Conservation (phyloP, 2,797 vertebrate genomes). For the Prunella strophiata region DNA sequence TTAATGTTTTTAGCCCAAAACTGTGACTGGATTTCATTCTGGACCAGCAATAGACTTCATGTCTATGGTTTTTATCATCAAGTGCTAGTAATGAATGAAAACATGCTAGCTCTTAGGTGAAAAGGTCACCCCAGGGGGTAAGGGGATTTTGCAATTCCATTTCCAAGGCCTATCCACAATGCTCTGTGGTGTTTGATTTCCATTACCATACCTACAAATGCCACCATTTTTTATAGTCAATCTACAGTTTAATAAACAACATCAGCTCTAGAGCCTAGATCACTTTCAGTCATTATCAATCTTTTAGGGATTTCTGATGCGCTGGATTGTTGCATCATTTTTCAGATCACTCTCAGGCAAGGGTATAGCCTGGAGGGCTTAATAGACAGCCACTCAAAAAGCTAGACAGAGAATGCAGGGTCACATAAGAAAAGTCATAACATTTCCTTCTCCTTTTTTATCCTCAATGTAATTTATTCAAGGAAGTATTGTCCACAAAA, state of each 20-base stretch:
- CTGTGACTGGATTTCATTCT: not conserved
- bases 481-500: slow-evolving; percentile 2
- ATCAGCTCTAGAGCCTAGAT: not conserved
- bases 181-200: not conserved
- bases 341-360: not conserved
- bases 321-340: not conserved
- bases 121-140: not conserved
- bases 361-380: not conserved
- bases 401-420: not conserved
- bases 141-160: not conserved
- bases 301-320: not conserved
- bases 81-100: not conserved
- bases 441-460: slow-evolving; percentile 19
- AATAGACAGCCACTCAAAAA: not conserved
- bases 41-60: not conserved
- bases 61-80: not conserved
- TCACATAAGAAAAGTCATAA: not conserved
- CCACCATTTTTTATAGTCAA: not conserved
- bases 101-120: not conserved
- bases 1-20: not conserved
- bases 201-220: not conserved
- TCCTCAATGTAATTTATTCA: slow-evolving; percentile 10
- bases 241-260: not conserved
- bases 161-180: not conserved
- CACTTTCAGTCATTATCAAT: not conserved